Evolutionary conservation across 2,888 invertebrate species (phyloP).

Genomic region (Macrophya alboannulata): DNA sequence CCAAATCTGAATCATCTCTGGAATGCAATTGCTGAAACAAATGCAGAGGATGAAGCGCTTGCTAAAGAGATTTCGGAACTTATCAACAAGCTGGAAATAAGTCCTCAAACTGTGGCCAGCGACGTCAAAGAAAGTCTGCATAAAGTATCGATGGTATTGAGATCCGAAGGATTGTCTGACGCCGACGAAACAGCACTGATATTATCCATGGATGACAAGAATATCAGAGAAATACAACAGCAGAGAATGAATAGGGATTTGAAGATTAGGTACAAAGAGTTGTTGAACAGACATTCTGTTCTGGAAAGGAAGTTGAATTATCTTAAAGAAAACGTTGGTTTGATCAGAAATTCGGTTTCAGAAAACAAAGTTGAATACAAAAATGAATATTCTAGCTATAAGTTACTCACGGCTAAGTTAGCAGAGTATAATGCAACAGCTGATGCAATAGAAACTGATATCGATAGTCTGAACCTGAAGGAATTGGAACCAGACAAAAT

Average conservation of each 20-base stretch:
- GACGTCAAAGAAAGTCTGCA: slow-evolving; percentile 69
- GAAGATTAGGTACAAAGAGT: slow-evolving; percentile 66
- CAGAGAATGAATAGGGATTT: slow-evolving; percentile 68
- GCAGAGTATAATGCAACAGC: slow-evolving; percentile 70
- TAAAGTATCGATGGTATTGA: slow-evolving; percentile 68
- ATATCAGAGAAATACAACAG: slow-evolving; percentile 65
- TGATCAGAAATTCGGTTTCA: slow-evolving; percentile 63
- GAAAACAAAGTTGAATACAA: slow-evolving; percentile 63
- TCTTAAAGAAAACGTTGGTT: slow-evolving; percentile 64
- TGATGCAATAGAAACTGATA: slow-evolving; percentile 66
- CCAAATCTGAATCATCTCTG: slow-evolving; percentile 64
- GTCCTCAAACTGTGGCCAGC: slow-evolving; percentile 67
- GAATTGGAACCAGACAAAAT: slow-evolving; percentile 69
- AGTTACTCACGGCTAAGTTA: slow-evolving; percentile 69
- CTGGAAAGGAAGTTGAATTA: slow-evolving; percentile 67
- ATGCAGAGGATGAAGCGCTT: slow-evolving; percentile 69
- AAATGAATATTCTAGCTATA: slow-evolving; percentile 65
- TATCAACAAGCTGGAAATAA: slow-evolving; percentile 68
- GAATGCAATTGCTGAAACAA: slow-evolving; percentile 70
- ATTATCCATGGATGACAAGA: slow-evolving; percentile 66
- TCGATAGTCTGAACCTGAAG: slow-evolving; percentile 66
- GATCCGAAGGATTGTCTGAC: slow-evolving; percentile 68
- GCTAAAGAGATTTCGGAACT: slow-evolving; percentile 68
- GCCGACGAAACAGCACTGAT: slow-evolving; percentile 67
- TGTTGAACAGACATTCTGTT: slow-evolving; percentile 65